Base-by-base conservation (phyloP, 2,888 invertebrate species). In the Lucinisca nassula region DNA sequence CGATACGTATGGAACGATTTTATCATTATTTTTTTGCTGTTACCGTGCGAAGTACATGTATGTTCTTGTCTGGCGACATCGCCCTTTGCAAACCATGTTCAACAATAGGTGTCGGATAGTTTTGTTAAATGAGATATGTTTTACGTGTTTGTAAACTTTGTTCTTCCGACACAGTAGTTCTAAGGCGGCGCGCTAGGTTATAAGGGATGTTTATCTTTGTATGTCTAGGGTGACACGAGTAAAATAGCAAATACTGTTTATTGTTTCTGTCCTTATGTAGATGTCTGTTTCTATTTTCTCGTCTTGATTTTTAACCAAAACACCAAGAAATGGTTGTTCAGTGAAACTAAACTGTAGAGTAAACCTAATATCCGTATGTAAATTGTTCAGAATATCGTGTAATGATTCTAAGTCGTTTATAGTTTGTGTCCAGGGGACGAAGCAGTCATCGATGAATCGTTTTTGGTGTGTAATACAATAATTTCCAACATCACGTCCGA, bases 381-480 rank as follows among this genome's bases (percentile, higher is more conserved):
- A 40, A 40, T 61, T n/a, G 27, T 78, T 78, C 6, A 78, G 21
- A 37, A 78, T 27, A 21, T 32, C 37, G 67, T 67, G 78, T n/a
- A 78, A 67, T 37, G 3, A 4, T 21, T 67, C 35, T 27, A 78
- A 40, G 24, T 78, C 67, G 0, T 49, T 72, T 32, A 55, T 37
- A 8, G 55, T 49, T 70, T 49, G 70, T n/a, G 17, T 79, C 70
- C 70, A 79, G 49, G 72, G 49, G 8, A 79, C 61, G 32, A 79
- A 79, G 72, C 79, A 79, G 35, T 79, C 79, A 58, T 79, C 79
- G n/a, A 79, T 27, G 30, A 70, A 79, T 32, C 30, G 67, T 49
- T 49, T 45, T 27, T 3, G 72, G 8, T 38, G 17, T 40, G 45
- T 12, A 21, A 45, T 24, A 17, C 70, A 27, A n/a, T 21, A 61